A percentile compares a stretch with the other conserved stretches of the same genome.
phyloP scores from a whole-genome alignment of 2,113 vertebrate genomes.

The Megalops atlanticus region DNA sequence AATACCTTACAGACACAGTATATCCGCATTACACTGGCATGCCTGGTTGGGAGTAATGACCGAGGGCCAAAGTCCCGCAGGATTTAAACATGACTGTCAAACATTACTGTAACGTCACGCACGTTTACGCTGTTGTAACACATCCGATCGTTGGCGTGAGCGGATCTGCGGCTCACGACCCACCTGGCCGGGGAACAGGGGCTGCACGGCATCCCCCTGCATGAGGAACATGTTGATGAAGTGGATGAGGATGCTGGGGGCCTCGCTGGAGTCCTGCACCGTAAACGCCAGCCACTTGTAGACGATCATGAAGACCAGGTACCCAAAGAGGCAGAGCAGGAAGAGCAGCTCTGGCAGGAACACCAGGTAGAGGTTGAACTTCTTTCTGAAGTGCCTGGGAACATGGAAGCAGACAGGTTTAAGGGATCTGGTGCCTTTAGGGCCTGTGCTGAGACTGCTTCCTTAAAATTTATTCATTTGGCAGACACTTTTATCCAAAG shows the following conservation, averaged over 20 bases:
- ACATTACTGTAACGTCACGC: no score
- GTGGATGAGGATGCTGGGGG: conserved; percentile 92
- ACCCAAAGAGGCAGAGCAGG: conserved; percentile 91
- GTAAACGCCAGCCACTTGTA: conserved; percentile 91
- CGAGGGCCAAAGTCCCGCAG: no score
- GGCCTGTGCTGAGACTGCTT: no score
- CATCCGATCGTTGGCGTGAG: no score
- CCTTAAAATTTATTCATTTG: no score
- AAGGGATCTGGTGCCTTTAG: no score
- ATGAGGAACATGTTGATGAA: conserved; percentile 98
- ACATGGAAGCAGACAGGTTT: not conserved
- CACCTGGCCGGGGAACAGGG: conserved; percentile 87
- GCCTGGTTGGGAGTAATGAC: no score
- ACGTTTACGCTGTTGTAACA: no score
- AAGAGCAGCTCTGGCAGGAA: conserved; percentile 94
- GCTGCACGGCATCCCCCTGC: conserved; percentile 52
- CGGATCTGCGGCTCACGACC: conserved; percentile 17
- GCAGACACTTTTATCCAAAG: no score
- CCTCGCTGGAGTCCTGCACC: conserved; percentile 66
- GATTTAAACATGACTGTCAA: not conserved
- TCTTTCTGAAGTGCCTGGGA: conserved; percentile 85
- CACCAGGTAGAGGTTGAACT: conserved; percentile 82
- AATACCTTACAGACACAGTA: no score
- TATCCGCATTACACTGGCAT: no score
- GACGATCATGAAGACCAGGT: conserved; percentile 92